Base-by-base conservation (phyloP, 2,888 invertebrate species). In the Abrostola triplasia region DNA sequence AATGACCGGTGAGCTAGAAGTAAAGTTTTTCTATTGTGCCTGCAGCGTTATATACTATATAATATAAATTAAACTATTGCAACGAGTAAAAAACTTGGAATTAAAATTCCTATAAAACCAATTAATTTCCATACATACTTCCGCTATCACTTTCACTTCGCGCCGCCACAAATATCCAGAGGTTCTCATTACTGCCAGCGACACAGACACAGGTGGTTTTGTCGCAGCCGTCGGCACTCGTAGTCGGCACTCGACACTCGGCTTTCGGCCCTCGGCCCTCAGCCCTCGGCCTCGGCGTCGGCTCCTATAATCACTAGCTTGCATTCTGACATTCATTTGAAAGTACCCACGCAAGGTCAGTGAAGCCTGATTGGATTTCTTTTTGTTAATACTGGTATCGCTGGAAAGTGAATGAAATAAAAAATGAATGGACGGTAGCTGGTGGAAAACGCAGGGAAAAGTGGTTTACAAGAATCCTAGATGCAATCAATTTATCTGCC, bases 161-260 rank as follows among this genome's bases (percentile, higher is more conserved):
- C 13, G 7, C 41, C 40, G 54, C 44, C 36, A 11, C 36, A 5
- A 50, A 49, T 58, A 62, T 50, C 40, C 37, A 36, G 24, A 44
- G 53, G 49, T 52, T 51, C 57, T 72, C 58, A 72, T 72, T 72
- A 65, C 59, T 53, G 58, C 36, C 8, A 35, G 36, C 10, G 13
- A 64, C 38, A 49, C 37, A 35, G 13, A 57, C 49, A 53, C 47
- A 64, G 59, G 64, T 68, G 57, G 50, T 24, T 64, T 51, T 44
- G 53, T 54, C 24, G 48, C 60, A 24, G 36, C 40, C 35, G 24
- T 47, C 13, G 44, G 44, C 44, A 47, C 8, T 47, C 49, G 35
- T 24, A 24, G 48, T 44, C 24, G 52, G 24, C n/a, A 41, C 44
- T 54, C 44, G 54, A 41, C 24, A 6, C 36, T 58, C 53, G 57